phyloP scores from a whole-genome alignment of 1,140 invertebrate species.

The Latrodectus geometricus region DNA sequence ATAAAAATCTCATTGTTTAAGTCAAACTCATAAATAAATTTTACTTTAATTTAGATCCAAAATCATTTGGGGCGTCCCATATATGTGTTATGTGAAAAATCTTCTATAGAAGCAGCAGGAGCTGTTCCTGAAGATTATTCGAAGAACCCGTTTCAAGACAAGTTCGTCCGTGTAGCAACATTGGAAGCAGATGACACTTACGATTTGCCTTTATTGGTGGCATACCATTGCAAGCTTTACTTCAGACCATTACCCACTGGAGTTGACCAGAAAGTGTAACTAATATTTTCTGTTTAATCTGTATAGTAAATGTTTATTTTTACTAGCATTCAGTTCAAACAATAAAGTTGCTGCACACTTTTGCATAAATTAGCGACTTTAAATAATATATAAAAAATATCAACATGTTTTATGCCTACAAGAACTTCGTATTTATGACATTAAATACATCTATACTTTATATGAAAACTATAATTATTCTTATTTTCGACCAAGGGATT shows the following conservation, averaged over 20 bases:
- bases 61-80: constrained; percentile 83
- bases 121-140: constrained; percentile 75
- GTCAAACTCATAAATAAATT: background rate
- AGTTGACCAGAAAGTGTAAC: constrained; percentile 71
- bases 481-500: too few species aligned
- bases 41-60: constrained; percentile 73
- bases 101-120: constrained; percentile 76
- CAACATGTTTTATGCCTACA: too few species aligned
- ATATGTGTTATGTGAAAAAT: constrained; percentile 80
- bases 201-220: constrained; percentile 81
- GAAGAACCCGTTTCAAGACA: constrained; percentile 82
- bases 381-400: too few species aligned
- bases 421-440: too few species aligned
- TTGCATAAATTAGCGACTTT: too few species aligned
- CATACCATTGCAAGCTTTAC: constrained; percentile 83
- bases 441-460: too few species aligned
- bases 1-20: background rate
- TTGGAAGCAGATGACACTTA: constrained; percentile 80
- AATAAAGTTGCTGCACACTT: too few species aligned
- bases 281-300: background rate
- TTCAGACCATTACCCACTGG: constrained; percentile 80
- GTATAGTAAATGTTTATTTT: too few species aligned
- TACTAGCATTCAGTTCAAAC: too few species aligned
- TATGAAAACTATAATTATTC: too few species aligned
- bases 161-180: constrained; percentile 77